Percentiles rank a stretch among this genome's conserved stretches.
Evolutionary conservation across 2,888 invertebrate genomes (phyloP).

Genomic region (Andrena fulva): DNA sequence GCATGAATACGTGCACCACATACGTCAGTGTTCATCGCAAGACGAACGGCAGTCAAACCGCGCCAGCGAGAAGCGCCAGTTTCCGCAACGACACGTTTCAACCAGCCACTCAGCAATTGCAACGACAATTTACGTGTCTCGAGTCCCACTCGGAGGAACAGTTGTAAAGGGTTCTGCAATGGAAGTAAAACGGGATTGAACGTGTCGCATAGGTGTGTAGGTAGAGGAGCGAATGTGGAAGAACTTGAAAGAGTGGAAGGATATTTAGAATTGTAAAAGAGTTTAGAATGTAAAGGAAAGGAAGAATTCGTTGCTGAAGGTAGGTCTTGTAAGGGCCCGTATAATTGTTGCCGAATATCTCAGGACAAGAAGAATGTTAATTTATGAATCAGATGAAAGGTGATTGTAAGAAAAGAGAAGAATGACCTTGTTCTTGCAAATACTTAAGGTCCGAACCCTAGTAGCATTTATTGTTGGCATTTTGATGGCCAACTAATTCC

Average conservation of each 20-base stretch:
- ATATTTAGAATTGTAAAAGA: too few relatives aligned
- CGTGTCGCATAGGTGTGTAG: neutral
- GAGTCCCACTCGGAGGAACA: conserved; percentile 76
- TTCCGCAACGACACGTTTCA: conserved; percentile 71
- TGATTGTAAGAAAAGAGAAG: neutral
- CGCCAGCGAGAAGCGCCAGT: conserved; percentile 74
- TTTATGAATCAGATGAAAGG: neutral
- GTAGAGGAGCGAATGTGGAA: neutral
- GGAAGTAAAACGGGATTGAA: neutral
- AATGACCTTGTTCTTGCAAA: neutral
- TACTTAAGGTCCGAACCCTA: neutral
- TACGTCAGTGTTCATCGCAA: conserved; percentile 87
- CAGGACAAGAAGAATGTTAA: neutral
- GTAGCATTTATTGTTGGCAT: too few relatives aligned
- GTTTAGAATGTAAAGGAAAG: too few relatives aligned
- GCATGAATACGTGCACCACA: conserved; percentile 88
- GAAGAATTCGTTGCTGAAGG: too few relatives aligned
- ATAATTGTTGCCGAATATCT: neutral
- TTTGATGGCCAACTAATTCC: too few relatives aligned
- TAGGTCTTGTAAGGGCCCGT: too few relatives aligned
- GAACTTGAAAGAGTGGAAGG: too few relatives aligned
- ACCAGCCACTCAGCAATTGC: conserved; percentile 52
- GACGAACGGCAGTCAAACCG: conserved; percentile 75
- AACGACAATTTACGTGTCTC: conserved; percentile 69
- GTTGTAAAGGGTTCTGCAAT: conserved; percentile 63